phyloP scores from a whole-genome alignment of 2,113 vertebrate species.

The Pterophyllum scalare region DNA sequence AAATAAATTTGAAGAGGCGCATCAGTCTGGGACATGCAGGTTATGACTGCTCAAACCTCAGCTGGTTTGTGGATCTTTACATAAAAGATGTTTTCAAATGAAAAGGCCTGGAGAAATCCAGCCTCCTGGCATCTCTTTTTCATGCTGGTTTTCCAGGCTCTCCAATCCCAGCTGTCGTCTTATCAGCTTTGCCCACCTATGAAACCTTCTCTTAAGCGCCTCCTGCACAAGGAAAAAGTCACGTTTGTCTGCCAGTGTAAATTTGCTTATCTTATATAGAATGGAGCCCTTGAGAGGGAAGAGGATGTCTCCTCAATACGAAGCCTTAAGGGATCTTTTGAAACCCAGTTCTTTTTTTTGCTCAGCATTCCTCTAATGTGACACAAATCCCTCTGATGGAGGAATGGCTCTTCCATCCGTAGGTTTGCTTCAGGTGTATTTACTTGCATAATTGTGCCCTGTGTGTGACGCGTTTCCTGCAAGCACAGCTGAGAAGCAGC shows the following conservation, averaged over 20 bases:
- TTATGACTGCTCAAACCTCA: slow-evolving; percentile 32
- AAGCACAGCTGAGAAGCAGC: slow-evolving; percentile 33
- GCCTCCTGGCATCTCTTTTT: slow-evolving; percentile 62
- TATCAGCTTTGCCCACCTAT: slow-evolving; percentile 72
- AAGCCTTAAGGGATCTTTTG: slow-evolving; percentile 54
- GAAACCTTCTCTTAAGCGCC: slow-evolving; percentile 60
- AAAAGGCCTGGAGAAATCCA: slow-evolving; percentile 42
- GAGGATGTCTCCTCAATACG: slow-evolving; percentile 49
- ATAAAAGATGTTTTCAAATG: slow-evolving; percentile 42
- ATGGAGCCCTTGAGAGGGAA: slow-evolving; percentile 39
- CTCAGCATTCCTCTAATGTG: slow-evolving; percentile 56
- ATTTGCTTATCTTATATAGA: slow-evolving; percentile 64
- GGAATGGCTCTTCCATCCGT: slow-evolving; percentile 27
- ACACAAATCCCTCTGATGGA: slow-evolving; percentile 69
- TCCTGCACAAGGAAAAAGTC: slow-evolving; percentile 61
- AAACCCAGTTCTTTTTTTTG: slow-evolving; percentile 59
- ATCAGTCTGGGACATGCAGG: slow-evolving; percentile 9
- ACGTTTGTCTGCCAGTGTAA: slow-evolving; percentile 64
- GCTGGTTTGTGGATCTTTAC: slow-evolving; percentile 37
- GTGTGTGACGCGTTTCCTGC: slow-evolving; percentile 11
- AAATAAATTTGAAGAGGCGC: slow-evolving; percentile 40
- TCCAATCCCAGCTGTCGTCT: slow-evolving; percentile 55
- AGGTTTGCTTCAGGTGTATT: slow-evolving; percentile 43
- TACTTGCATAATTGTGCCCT: slow-evolving; percentile 33
- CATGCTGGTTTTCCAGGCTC: slow-evolving; percentile 39